These are phyloP conservation scores for Nyctalus aviator DNA, from an alignment of 2,797 vertebrate species.

Conservation along the genomic window DNA sequence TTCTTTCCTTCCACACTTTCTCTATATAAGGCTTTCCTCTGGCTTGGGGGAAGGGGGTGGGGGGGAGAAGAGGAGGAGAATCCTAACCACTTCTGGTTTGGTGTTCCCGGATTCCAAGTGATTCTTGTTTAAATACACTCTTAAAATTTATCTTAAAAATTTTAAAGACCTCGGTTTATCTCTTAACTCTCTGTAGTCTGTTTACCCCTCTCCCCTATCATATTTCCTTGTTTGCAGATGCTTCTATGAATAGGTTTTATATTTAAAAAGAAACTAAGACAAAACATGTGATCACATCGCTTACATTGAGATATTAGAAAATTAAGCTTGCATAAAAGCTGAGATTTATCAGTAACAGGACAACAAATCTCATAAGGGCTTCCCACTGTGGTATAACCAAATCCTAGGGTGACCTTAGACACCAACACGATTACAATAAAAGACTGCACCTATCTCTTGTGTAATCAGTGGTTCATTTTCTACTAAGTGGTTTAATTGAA, in stretches of 20 bases:
- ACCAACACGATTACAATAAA: conserved; percentile 19
- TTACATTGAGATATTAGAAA: conserved; percentile 10
- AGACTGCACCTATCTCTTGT: background rate
- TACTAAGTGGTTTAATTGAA: conserved; percentile 63
- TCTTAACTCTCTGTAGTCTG: background rate
- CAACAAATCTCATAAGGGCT: background rate
- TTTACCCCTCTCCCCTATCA: background rate
- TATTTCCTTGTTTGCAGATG: background rate
- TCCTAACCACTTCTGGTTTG: background rate
- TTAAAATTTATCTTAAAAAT: background rate
- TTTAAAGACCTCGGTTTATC: background rate
- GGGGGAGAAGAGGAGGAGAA: too few species aligned
- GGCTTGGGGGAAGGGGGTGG: background rate
- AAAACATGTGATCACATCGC: background rate
- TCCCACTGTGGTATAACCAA: conserved; percentile 64
- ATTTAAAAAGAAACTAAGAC: background rate
- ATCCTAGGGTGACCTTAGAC: conserved; percentile 22
- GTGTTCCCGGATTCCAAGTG: background rate
- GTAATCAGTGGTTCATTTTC: conserved; percentile 31
- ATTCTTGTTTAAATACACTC: background rate
- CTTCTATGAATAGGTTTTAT: background rate
- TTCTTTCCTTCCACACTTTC: background rate
- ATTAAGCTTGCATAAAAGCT: conserved; percentile 47
- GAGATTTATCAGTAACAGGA: conserved; percentile 27
- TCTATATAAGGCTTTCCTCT: background rate